These are phyloP conservation scores for Stichopus horrens DNA, from an alignment of 53 echinoderm and acorn worm genomes.

Conservation along the genomic window DNA sequence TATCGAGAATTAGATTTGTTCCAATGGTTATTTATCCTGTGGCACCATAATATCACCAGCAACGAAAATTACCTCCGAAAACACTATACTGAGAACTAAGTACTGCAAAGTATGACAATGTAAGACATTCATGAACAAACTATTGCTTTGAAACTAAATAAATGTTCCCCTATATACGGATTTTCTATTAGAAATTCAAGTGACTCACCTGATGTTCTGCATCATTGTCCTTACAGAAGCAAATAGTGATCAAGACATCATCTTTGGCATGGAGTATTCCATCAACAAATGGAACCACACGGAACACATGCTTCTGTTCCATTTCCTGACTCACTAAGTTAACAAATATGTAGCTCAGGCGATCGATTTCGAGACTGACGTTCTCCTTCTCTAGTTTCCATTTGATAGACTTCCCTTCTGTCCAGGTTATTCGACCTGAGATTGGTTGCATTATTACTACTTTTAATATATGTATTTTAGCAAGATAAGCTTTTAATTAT, in stretches of 20 bases:
- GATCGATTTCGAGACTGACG: background rate
- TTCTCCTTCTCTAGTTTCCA: constrained; percentile 23
- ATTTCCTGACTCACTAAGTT: constrained; percentile 22
- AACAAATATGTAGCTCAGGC: constrained; percentile 23
- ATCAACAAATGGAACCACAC: constrained; percentile 27
- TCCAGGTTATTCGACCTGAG: constrained; percentile 11
- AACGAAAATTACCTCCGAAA: too few species aligned
- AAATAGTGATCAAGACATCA: constrained; percentile 10
- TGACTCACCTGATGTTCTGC: constrained; percentile 5
- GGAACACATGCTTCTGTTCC: constrained; percentile 24
- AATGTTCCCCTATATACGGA: too few species aligned
- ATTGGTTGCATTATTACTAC: too few species aligned
- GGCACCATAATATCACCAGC: too few species aligned
- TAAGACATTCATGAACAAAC: too few species aligned
- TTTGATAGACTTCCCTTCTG: background rate
- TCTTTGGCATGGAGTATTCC: constrained; percentile 8
- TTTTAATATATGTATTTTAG: too few species aligned
- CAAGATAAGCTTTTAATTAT: too few species aligned
- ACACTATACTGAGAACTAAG: too few species aligned
- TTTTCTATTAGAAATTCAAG: background rate
- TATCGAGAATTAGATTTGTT: too few species aligned
- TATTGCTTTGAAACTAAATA: too few species aligned
- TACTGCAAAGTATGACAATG: too few species aligned
- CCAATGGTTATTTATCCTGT: too few species aligned
- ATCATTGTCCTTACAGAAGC: constrained; percentile 29